phyloP scores from a whole-genome alignment of 1,140 invertebrate genomes.

The Centruroides vittatus region DNA sequence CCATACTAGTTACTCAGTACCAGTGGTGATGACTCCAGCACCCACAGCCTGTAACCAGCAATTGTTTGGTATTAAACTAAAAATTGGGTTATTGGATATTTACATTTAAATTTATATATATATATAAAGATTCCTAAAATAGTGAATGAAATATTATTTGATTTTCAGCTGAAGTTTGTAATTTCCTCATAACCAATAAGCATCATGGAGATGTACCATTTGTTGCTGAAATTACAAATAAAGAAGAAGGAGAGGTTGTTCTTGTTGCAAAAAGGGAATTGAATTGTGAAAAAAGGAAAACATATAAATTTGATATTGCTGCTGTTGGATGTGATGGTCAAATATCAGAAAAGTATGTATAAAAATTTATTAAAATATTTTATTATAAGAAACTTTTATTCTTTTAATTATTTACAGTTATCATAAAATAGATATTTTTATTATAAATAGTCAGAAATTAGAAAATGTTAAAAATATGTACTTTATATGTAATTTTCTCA shows the following conservation, averaged over 20 bases:
- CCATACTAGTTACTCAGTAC: too few species aligned
- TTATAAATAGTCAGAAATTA: too few species aligned
- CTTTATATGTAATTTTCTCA: too few species aligned
- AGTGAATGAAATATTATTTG: neutral
- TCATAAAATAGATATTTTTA: too few species aligned
- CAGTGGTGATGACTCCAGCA: too few species aligned
- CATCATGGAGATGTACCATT: conserved; percentile 86
- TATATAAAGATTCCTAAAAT: neutral
- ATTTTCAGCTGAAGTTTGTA: conserved; percentile 59
- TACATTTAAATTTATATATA: neutral
- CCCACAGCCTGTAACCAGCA: too few species aligned
- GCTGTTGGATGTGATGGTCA: conserved; percentile 75
- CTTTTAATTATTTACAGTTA: too few species aligned
- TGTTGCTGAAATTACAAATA: conserved; percentile 44
- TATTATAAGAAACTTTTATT: neutral
- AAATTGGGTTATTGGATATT: neutral
- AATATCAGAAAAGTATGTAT: conserved; percentile 62
- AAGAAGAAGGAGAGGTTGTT: conserved; percentile 39
- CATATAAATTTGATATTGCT: conserved; percentile 90
- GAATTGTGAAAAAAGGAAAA: conserved; percentile 84
- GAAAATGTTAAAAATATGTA: too few species aligned
- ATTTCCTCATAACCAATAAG: conserved; percentile 79
- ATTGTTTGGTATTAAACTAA: too few species aligned
- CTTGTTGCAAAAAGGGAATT: conserved; percentile 62
- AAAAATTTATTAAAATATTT: neutral